Evolutionary conservation across 2,113 vertebrate species (phyloP), one percentile per base, ranked within the genome.

Genomic region (Cettia cetti): DNA sequence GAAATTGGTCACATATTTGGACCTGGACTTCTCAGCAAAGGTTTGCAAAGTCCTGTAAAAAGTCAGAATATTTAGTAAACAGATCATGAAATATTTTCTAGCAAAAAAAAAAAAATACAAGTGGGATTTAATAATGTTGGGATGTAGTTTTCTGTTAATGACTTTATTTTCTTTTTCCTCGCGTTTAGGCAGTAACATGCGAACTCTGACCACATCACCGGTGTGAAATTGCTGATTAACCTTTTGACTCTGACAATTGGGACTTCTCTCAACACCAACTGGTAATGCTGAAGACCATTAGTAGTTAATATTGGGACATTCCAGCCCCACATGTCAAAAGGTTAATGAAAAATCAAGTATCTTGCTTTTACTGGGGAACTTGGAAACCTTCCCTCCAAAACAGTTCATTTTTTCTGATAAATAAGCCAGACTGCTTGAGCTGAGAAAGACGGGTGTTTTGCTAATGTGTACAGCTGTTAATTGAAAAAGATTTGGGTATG

Each of bases 261-360:
- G 90, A 92, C 70, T 94, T 96, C 92, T 91, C 87, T 94, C 83
- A 89, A 72, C 54, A 93, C 91, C 95, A 94, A 97, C 85, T 95
- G 94, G 95, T 94, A 95, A 97, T 83, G 74, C 64, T 96, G 96
- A 90, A 95, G 94, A 91, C 87, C 94, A 95, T 95, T 97, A 96
- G 87, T 71, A 91, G 92, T 96, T 95, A 96, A 93, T 83, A 91
- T 22, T 83, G 96, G 95, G 86, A 86, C 86, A 93, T 92, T 89
- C 84, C 6, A 66, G 81, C 82, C 95, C 90, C 88, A 92, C 75
- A 94, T 97, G 93, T 96, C 97, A 95, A 94, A 95, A 97, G 93
- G 95, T 97, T 97, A 98, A 97, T 96, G 96, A 97, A 97, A 97
- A 98, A 97, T 94, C 93, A 95, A 97, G 91, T 95, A 86, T 92